phyloP scores from a whole-genome alignment of 2,797 vertebrate species.

The Phataginus tricuspis region DNA sequence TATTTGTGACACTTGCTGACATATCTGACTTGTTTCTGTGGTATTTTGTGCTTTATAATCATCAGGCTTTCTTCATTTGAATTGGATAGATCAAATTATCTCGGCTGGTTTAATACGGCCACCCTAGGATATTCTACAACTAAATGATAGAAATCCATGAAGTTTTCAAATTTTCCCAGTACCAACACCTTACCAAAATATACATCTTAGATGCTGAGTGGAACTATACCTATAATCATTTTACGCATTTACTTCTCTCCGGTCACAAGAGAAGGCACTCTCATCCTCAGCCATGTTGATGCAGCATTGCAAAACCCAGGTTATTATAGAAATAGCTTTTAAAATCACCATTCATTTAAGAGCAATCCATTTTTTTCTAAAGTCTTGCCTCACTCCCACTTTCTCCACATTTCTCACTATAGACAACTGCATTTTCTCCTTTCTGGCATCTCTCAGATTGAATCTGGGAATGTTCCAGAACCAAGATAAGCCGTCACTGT shows the following conservation, averaged over 20 bases:
- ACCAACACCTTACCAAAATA: background rate
- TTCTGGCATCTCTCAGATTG: background rate
- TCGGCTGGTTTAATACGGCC: background rate
- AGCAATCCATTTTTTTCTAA: background rate
- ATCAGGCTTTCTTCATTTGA: background rate
- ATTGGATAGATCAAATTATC: background rate
- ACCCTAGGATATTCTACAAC: background rate
- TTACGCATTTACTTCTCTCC: background rate
- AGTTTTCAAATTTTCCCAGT: background rate
- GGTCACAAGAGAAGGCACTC: too few relatives aligned
- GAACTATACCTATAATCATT: background rate
- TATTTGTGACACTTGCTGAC: background rate
- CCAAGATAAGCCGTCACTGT: background rate
- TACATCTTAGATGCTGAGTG: background rate
- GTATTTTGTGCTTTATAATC: background rate
- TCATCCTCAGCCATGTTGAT: background rate
- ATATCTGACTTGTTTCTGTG: background rate
- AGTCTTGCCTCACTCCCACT: background rate
- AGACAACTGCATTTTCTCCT: background rate
- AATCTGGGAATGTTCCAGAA: background rate
- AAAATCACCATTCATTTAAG: background rate
- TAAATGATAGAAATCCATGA: background rate
- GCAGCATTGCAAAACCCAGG: background rate
- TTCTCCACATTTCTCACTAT: background rate
- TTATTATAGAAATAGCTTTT: background rate